Evolutionary conservation across 2,888 invertebrate species (phyloP).

Genomic region (Lycaena phlaeas): DNA sequence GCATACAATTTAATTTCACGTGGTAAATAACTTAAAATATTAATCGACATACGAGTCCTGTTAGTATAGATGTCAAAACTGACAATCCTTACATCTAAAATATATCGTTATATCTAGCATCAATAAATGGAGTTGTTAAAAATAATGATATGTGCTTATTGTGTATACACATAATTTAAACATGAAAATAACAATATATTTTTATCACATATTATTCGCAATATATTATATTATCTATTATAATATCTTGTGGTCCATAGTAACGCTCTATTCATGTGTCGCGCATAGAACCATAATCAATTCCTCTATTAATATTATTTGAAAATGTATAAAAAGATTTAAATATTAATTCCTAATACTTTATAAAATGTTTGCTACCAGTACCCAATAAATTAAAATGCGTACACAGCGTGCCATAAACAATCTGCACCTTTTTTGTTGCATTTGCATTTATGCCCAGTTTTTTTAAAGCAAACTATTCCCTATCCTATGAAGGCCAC

Average conservation of each 20-base stretch:
- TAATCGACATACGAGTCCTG: neutral
- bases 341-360: no score
- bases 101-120: slow-evolving; percentile 11
- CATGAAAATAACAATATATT: slow-evolving; percentile 57
- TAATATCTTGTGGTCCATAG: slow-evolving; percentile 61
- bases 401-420: no score
- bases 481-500: no score
- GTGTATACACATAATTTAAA: slow-evolving; percentile 53
- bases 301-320: no score
- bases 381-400: no score
- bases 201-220: slow-evolving; percentile 70
- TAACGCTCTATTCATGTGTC: slow-evolving; percentile 46
- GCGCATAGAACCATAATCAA: slow-evolving; percentile 6
- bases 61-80: slow-evolving; percentile 4
- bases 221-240: slow-evolving; percentile 36
- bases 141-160: slow-evolving; percentile 66
- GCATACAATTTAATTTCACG: slow-evolving; percentile 5
- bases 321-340: no score
- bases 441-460: no score
- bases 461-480: no score
- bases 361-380: no score
- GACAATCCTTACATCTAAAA: neutral
- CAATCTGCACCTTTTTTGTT: no score
- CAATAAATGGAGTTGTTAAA: slow-evolving; percentile 33
- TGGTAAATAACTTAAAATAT: slow-evolving; percentile 10